Conservation (phyloP, 2,888 invertebrate genomes). For the Chrysolina haemoptera region DNA sequence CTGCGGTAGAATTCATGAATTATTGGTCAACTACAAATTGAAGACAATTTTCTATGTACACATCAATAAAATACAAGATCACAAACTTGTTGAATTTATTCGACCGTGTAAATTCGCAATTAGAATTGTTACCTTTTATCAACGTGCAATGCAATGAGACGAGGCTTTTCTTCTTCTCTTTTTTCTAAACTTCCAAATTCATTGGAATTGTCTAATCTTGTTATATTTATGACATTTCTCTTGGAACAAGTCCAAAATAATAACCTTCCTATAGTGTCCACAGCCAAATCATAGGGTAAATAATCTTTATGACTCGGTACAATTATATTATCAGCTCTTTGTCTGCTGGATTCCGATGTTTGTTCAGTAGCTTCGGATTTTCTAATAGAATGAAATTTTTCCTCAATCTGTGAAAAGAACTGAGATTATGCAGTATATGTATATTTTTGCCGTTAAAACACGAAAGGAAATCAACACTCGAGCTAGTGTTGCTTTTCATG, state of each 20-base stretch:
- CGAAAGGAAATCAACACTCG: too few species aligned
- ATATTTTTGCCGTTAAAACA: too few species aligned
- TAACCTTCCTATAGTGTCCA: conserved; percentile 87
- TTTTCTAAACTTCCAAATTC: conserved; percentile 80
- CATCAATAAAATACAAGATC: too few species aligned
- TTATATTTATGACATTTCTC: conserved; percentile 91
- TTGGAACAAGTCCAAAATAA: conserved; percentile 91
- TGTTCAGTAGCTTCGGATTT: conserved; percentile 77
- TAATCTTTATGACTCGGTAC: conserved; percentile 72
- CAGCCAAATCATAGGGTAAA: conserved; percentile 86
- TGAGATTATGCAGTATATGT: background rate
- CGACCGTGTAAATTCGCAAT: too few species aligned
- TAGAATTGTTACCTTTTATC: conserved; percentile 76
- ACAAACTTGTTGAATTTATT: too few species aligned
- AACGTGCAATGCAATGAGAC: conserved; percentile 88
- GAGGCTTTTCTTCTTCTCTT: conserved; percentile 84
- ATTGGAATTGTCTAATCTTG: conserved; percentile 79
- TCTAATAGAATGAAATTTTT: conserved; percentile 82
- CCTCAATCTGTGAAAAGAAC: conserved; percentile 77
- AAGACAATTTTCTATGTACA: too few species aligned
- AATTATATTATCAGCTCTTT: conserved; percentile 67
- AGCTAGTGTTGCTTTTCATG: too few species aligned
- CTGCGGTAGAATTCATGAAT: too few species aligned
- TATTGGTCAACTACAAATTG: too few species aligned
- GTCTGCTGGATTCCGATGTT: conserved; percentile 71